Evolutionary conservation across 2,797 vertebrate genomes (phyloP), one percentile per base, ranked within the genome.

Genomic region (Sandelia bainsii): DNA sequence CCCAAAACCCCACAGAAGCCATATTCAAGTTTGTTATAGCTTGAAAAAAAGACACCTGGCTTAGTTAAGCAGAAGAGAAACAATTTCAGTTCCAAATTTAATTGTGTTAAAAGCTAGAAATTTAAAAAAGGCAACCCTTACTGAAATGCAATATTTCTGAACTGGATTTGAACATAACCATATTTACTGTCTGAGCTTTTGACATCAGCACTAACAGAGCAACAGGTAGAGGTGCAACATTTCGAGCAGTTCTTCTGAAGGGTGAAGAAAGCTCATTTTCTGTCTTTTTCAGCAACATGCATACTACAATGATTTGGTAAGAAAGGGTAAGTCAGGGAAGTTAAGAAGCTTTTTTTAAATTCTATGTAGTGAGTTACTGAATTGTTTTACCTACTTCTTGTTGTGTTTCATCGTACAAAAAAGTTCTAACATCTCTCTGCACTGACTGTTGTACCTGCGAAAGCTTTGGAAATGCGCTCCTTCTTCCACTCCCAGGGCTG

Each of bases 401-500:
- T 50, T 45, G 3, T 50, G 27, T 56, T 19, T 53, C 16, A 46
- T 34, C 9, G n/a, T n/a, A n/a, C n/a, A n/a, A 19, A 8, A 72
- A 54, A 4, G 44, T 70, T 29, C 10, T 34, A 19, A 34, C 46
- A 25, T 32, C 46, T 58, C 46, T 58, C 13, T 29, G 16, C 22
- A 34, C 39, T 37, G 17, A 2, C n/a, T 29, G 39, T 44, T 16
- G 1, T 91, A 99, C 98, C 98, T 88, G 98, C 97, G 65, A 99
- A 99, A 14, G 98, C 98, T 93, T 98, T 98, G 87, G 97, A 99
- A 92, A 99, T 98, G 44, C 96, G 85, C 66, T 98, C 98, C 74
- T 98, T 98, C 88, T 99, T 99, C 98, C 98, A 99, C 79, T 99
- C 98, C 98, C 98, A 99, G 29, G 98, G 98, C 83, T 99, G 98